Evolutionary conservation across 1,140 invertebrate species (phyloP).

Genomic region (Pseudomyrmex sp.): DNA sequence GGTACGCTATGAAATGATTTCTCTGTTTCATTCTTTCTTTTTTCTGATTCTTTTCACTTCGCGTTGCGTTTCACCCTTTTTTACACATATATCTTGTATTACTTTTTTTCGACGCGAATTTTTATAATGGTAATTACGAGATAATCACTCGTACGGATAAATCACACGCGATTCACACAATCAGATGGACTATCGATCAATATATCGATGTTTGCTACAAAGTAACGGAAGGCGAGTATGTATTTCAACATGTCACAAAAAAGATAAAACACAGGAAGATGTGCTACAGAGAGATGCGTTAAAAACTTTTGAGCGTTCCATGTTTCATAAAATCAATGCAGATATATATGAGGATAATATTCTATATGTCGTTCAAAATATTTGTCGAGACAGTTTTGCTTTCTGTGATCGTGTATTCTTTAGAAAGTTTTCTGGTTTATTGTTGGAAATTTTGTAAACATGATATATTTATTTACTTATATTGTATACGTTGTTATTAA

Average conservation of each 20-base stretch:
- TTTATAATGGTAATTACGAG: constrained; percentile 81
- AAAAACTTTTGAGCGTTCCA: background rate
- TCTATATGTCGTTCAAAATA: no score
- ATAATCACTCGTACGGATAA: constrained; percentile 64
- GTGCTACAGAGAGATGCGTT: no score
- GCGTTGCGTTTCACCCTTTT: background rate
- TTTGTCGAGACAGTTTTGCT: no score
- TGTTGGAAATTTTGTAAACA: no score
- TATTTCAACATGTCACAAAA: constrained; percentile 23
- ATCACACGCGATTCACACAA: constrained; percentile 33
- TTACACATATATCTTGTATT: background rate
- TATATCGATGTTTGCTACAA: constrained; percentile 35
- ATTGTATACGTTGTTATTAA: no score
- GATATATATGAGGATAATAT: background rate
- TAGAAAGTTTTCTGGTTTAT: no score
- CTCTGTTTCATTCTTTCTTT: background rate
- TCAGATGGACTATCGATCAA: constrained; percentile 41
- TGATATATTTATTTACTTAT: no score
- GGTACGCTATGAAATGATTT: constrained; percentile 8
- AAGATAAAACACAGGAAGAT: background rate
- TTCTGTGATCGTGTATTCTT: no score
- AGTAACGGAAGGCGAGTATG: constrained; percentile 9
- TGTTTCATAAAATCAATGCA: constrained; percentile 31
- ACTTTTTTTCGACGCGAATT: constrained; percentile 53
- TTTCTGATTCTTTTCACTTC: background rate